Evolutionary conservation across 1,140 invertebrate species (phyloP).

Genomic region (Lysiphlebus fabarum): DNA sequence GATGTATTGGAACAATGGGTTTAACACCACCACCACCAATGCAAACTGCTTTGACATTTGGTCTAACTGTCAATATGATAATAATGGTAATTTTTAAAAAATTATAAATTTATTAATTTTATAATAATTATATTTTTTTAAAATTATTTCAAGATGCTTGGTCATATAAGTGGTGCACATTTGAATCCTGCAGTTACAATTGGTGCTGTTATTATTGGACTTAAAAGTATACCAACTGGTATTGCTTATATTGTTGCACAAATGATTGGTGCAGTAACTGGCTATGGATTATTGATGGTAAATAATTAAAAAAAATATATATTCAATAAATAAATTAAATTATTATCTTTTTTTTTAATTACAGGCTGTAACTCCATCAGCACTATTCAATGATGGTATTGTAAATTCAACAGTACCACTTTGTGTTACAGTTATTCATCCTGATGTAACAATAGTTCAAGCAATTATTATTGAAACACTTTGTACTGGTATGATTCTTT

Average conservation of each 20-base stretch:
- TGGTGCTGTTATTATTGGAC: conserved; percentile 64
- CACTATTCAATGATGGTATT: conserved; percentile 38
- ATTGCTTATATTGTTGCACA: conserved; percentile 70
- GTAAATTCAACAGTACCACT: conserved; percentile 41
- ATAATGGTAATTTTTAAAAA: conserved; percentile 56
- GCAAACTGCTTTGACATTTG: conserved; percentile 66
- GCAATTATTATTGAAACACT: conserved; percentile 61
- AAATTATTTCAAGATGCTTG: conserved; percentile 55
- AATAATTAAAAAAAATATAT: conserved; percentile 16
- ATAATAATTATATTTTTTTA: conserved; percentile 2
- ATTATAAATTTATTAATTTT: neutral
- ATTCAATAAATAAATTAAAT: conserved; percentile 4
- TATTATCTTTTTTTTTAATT: too few relatives aligned
- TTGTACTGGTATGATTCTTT: conserved; percentile 58
- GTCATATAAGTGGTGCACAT: conserved; percentile 69
- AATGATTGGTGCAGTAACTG: conserved; percentile 67
- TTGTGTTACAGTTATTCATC: conserved; percentile 62
- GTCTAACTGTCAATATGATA: conserved; percentile 66
- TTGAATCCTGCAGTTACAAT: conserved; percentile 78
- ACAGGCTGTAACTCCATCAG: conserved; percentile 52
- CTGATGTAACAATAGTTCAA: conserved; percentile 46
- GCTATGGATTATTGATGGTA: conserved; percentile 65
- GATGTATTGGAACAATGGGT: conserved; percentile 53
- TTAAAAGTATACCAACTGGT: conserved; percentile 65
- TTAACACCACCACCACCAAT: conserved; percentile 50